These are phyloP conservation scores for Drosophila yakuba DNA, from an alignment of 1,140 invertebrate species.

Conservation along the genomic window DNA sequence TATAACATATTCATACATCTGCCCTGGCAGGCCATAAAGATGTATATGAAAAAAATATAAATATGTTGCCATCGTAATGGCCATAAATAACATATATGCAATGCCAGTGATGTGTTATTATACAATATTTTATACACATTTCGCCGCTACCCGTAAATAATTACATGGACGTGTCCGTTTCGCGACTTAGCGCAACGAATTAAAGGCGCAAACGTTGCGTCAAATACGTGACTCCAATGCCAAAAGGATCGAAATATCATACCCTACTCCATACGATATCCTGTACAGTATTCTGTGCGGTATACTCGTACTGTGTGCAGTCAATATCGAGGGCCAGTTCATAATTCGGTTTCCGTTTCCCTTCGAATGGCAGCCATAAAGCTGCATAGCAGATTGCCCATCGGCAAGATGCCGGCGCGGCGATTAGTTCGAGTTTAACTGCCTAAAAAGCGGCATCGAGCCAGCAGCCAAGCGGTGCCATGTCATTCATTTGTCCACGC, in stretches of 20 bases:
- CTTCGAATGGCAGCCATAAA: slow-evolving; percentile 70
- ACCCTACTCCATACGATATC: background rate
- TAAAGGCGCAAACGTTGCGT: slow-evolving; percentile 79
- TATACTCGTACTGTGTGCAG: slow-evolving; percentile 33
- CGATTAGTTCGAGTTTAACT: slow-evolving; percentile 80
- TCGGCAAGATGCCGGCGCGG: slow-evolving; percentile 56
- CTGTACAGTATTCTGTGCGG: background rate
- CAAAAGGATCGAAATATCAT: slow-evolving; percentile 30
- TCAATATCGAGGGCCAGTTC: slow-evolving; percentile 66
- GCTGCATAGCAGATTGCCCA: slow-evolving; percentile 73
- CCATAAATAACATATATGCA: slow-evolving; percentile 77
- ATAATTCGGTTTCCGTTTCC: slow-evolving; percentile 65
- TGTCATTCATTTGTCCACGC: slow-evolving; percentile 82
- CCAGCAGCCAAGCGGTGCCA: slow-evolving; percentile 58
- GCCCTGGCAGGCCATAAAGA: slow-evolving; percentile 45
- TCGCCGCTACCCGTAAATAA: slow-evolving; percentile 74
- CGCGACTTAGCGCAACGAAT: slow-evolving; percentile 68
- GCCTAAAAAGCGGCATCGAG: slow-evolving; percentile 56
- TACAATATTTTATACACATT: slow-evolving; percentile 69
- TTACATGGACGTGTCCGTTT: slow-evolving; percentile 70
- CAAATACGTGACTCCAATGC: slow-evolving; percentile 80
- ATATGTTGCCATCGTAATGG: slow-evolving; percentile 62
- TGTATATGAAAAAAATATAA: slow-evolving; percentile 53
- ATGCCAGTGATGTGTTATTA: slow-evolving; percentile 68
- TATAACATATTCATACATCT: slow-evolving; percentile 70